A percentile compares a stretch with the other conserved stretches of the same genome.
phyloP scores from a whole-genome alignment of 1,140 invertebrate genomes.

The Panulirus ornatus region DNA sequence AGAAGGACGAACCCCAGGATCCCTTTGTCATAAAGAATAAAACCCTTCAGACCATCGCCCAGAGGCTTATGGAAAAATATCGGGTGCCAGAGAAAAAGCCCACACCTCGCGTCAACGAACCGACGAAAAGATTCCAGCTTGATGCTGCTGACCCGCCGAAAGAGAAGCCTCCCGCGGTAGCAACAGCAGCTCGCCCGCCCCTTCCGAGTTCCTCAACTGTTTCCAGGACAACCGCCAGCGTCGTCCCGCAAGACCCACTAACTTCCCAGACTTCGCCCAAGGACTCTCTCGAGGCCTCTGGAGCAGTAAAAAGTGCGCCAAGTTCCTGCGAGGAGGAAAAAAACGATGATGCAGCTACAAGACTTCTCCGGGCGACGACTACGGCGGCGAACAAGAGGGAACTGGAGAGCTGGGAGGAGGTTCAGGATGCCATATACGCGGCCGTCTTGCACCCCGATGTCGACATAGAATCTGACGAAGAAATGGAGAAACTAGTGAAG shows the following conservation, averaged over 20 bases:
- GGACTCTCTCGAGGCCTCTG: not conserved
- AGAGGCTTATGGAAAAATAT: constrained; percentile 73
- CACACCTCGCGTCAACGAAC: not conserved
- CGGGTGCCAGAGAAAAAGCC: constrained; percentile 62
- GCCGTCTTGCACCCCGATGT: constrained; percentile 72
- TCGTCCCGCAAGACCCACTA: not conserved
- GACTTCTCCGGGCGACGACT: constrained; percentile 59
- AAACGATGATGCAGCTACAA: constrained; percentile 15
- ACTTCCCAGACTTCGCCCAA: constrained; percentile 7
- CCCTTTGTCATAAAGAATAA: constrained; percentile 63
- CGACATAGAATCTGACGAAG: constrained; percentile 74
- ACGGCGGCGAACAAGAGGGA: constrained; percentile 58
- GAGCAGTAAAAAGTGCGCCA: not conserved
- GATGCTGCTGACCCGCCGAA: not conserved
- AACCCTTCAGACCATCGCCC: constrained; percentile 71
- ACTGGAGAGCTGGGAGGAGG: constrained; percentile 67
- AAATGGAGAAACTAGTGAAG: constrained; percentile 72
- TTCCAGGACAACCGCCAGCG: not conserved
- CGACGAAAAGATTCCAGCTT: not conserved
- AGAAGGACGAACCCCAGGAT: constrained; percentile 55
- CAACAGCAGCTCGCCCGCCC: not conserved
- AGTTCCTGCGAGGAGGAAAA: constrained; percentile 38
- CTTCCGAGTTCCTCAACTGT: not conserved
- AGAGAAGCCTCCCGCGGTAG: not conserved
- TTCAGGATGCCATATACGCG: constrained; percentile 73